These are phyloP conservation scores for Uloborus diversus DNA, from an alignment of 1,140 invertebrate genomes.

Conservation along the genomic window DNA sequence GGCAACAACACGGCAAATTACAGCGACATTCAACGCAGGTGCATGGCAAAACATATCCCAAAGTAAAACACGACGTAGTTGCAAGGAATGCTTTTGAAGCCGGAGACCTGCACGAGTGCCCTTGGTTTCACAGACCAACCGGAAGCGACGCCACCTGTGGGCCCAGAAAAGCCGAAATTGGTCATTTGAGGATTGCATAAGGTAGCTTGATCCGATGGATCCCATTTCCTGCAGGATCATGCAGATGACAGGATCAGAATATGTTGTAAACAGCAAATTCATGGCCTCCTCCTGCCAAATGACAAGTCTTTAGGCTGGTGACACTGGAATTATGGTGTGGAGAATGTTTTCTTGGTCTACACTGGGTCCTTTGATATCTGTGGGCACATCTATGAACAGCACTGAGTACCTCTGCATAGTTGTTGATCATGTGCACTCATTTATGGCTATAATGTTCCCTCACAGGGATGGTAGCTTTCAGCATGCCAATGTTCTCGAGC, in stretches of 20 bases:
- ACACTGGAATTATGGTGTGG: constrained; percentile 8
- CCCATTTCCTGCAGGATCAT: background rate
- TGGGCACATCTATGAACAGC: background rate
- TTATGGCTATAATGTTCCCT: background rate
- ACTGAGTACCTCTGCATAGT: constrained; percentile 11
- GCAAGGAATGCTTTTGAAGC: background rate
- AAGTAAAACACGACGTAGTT: background rate
- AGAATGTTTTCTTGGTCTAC: constrained; percentile 17
- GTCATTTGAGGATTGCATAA: constrained; percentile 10
- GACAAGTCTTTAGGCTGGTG: background rate
- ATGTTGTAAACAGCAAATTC: constrained; percentile 9
- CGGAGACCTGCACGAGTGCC: background rate
- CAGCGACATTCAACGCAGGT: constrained; percentile 5
- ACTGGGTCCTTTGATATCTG: constrained; percentile 19
- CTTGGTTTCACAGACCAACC: constrained; percentile 4
- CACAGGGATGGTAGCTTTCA: background rate
- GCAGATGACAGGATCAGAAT: constrained; percentile 6
- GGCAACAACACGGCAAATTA: background rate
- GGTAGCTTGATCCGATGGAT: constrained; percentile 17
- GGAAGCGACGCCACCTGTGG: constrained; percentile 1
- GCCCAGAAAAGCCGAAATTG: background rate
- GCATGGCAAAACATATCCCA: background rate
- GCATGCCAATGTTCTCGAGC: background rate
- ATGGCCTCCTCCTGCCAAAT: constrained; percentile 10
- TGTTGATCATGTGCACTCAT: background rate